phyloP scores from a whole-genome alignment of 1,140 invertebrate species.

The Heliconius himera region DNA sequence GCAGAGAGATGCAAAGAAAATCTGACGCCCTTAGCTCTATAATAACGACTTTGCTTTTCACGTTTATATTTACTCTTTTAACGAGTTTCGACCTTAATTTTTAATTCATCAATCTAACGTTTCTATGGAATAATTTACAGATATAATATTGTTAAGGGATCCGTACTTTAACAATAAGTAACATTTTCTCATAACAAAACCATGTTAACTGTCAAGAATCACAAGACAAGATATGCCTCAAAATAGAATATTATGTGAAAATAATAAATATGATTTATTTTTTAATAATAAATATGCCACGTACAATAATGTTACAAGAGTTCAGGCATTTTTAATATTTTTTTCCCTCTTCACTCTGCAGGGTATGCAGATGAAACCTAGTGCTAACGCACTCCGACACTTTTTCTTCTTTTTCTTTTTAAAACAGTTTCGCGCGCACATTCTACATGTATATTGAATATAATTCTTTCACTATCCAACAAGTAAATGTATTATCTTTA shows the following conservation, averaged over 20 bases:
- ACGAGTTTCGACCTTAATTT: slow-evolving; percentile 7
- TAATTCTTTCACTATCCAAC: neutral
- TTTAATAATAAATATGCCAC: too few relatives aligned
- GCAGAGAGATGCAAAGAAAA: slow-evolving; percentile 26
- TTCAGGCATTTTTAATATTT: too few relatives aligned
- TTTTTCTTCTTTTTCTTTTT: too few relatives aligned
- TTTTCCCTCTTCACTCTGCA: too few relatives aligned
- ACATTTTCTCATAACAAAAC: neutral
- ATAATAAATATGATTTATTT: too few relatives aligned
- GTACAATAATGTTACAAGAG: too few relatives aligned
- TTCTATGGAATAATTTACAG: neutral
- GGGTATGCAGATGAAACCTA: too few relatives aligned
- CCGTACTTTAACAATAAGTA: too few relatives aligned
- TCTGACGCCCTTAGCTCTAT: slow-evolving; percentile 7
- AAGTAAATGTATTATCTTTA: neutral
- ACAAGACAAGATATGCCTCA: neutral
- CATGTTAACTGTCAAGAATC: neutral
- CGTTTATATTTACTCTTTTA: slow-evolving; percentile 18
- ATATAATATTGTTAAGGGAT: neutral
- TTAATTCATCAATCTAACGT: neutral
- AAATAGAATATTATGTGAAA: neutral
- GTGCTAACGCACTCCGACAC: too few relatives aligned
- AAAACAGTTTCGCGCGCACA: too few relatives aligned
- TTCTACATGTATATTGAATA: neutral
- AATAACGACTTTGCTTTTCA: slow-evolving; percentile 25